Conservation (phyloP, 2,113 vertebrate genomes). For the Numida meleagris region DNA sequence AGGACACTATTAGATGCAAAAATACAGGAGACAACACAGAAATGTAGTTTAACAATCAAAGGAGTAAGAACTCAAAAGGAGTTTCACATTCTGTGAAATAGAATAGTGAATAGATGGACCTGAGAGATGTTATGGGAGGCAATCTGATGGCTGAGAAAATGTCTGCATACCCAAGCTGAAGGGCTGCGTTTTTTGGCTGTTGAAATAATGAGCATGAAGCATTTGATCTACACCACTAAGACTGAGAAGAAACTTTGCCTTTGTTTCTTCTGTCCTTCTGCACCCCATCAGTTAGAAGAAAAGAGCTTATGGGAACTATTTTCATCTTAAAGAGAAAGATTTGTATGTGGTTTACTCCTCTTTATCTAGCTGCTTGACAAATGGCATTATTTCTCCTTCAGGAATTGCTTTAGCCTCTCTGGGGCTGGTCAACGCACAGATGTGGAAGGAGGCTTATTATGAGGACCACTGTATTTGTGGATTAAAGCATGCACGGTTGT, state of each 20-base stretch:
- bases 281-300: not conserved
- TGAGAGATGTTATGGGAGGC: not conserved
- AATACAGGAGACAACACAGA: not conserved
- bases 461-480: not conserved
- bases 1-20: not conserved
- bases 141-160: not conserved
- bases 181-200: not conserved
- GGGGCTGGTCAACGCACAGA: not conserved
- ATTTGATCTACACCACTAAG: not conserved
- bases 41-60: not conserved
- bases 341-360: not conserved
- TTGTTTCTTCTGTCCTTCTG: not conserved
- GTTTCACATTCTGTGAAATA: not conserved
- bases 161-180: not conserved
- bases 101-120: not conserved
- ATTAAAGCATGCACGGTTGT: not conserved
- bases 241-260: not conserved
- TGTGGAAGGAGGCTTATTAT: not conserved
- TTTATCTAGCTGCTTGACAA: not conserved
- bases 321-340: not conserved
- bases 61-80: not conserved
- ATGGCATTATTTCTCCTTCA: not conserved
- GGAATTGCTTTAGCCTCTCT: not conserved
- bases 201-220: not conserved
- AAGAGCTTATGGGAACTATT: not conserved